Evolutionary conservation across 1,140 invertebrate species (phyloP).

Genomic region (Cydia strobilella): DNA sequence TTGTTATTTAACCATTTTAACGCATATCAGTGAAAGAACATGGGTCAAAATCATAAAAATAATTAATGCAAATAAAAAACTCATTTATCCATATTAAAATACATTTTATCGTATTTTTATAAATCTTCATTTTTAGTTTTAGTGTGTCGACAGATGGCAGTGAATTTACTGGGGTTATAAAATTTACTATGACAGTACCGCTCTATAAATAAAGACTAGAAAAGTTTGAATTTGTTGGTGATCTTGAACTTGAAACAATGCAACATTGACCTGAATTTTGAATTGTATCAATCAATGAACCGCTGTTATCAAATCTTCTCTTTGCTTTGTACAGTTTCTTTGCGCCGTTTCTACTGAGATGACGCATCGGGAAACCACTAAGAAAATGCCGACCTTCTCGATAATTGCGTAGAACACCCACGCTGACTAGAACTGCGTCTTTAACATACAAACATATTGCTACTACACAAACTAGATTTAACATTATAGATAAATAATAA

Average conservation of each 20-base stretch:
- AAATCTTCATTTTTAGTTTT: too few species aligned
- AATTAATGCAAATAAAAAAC: too few species aligned
- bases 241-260: slow-evolving; percentile 13
- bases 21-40: too few species aligned
- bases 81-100: too few species aligned
- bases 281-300: slow-evolving; percentile 20
- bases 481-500: neutral
- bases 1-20: too few species aligned
- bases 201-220: too few species aligned
- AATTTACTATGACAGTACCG: too few species aligned
- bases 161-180: too few species aligned
- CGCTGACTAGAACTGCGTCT: neutral
- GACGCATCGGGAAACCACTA: neutral
- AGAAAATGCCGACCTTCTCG: neutral
- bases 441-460: neutral
- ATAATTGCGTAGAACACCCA: neutral
- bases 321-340: neutral
- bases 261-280: slow-evolving; percentile 27
- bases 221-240: neutral
- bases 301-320: neutral
- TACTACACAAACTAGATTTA: neutral
- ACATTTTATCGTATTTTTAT: too few species aligned
- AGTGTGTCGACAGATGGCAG: too few species aligned
- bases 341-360: neutral
- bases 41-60: too few species aligned